These are phyloP conservation scores for Tiliqua scincoides DNA, from an alignment of 2,113 vertebrate genomes.

Conservation along the genomic window DNA sequence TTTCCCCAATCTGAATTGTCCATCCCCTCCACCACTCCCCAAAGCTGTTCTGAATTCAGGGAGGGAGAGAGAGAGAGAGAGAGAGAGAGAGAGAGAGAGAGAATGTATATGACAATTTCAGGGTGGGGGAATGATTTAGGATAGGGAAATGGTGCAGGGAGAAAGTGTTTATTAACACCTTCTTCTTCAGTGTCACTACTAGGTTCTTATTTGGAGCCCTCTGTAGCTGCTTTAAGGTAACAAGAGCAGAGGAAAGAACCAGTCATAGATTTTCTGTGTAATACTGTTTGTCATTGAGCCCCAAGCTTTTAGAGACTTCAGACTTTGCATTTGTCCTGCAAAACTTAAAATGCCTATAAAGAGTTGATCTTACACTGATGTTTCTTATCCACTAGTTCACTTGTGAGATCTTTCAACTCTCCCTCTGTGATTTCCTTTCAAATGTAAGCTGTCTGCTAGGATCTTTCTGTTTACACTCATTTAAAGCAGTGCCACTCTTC, in stretches of 20 bases:
- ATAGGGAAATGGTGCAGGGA: background rate
- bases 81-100: no score
- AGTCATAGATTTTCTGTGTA: background rate
- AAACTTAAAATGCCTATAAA: background rate
- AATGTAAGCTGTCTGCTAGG: background rate
- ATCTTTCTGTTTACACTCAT: no score
- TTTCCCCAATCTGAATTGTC: background rate
- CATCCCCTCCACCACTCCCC: no score
- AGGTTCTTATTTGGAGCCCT: background rate
- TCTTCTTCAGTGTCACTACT: background rate
- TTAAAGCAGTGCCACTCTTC: no score
- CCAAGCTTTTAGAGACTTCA: background rate
- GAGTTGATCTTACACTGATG: background rate
- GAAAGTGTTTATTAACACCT: background rate
- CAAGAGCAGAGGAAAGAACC: background rate
- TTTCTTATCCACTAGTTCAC: background rate
- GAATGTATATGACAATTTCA: no score
- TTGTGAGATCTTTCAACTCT: background rate
- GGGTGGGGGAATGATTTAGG: no score
- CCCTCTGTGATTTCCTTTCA: background rate
- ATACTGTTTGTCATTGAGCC: no score
- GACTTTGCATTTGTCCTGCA: background rate
- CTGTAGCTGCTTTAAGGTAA: background rate
- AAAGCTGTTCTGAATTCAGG: no score
- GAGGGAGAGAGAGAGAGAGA: no score